phyloP scores from a whole-genome alignment of 2,888 invertebrate genomes.

The Agriotes lineatus region DNA sequence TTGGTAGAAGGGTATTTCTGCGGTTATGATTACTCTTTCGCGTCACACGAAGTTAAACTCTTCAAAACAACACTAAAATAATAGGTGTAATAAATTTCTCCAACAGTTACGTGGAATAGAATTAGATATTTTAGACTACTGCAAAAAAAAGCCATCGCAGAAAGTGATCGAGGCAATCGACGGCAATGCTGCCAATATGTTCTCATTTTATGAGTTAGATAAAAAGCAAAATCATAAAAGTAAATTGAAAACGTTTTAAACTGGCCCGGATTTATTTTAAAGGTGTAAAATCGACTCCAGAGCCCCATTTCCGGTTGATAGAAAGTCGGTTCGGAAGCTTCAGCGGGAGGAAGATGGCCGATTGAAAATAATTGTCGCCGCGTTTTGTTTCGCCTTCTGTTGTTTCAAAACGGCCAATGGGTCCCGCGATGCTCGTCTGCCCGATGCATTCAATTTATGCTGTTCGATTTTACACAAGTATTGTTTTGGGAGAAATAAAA shows the following conservation, averaged over 20 bases:
- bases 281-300: conserved; percentile 59
- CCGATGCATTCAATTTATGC: conserved; percentile 64
- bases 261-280: conserved; percentile 61
- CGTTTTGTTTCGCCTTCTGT: conserved; percentile 60
- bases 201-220: conserved; percentile 16
- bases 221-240: conserved; percentile 52
- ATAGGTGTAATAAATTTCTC: too few species aligned
- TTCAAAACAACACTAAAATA: too few species aligned
- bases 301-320: conserved; percentile 58
- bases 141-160: too few species aligned
- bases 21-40: too few species aligned
- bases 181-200: conserved; percentile 4
- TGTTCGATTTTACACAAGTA: conserved; percentile 58
- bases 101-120: too few species aligned
- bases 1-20: too few species aligned
- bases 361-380: conserved; percentile 67
- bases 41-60: too few species aligned
- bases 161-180: not conserved
- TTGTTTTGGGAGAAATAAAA: conserved; percentile 65
- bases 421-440: conserved; percentile 64
- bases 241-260: conserved; percentile 61
- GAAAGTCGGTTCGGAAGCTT: conserved; percentile 57
- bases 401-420: conserved; percentile 60
- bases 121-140: too few species aligned
- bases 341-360: conserved; percentile 56